Percentiles rank a stretch among this genome's conserved stretches.
phyloP scores from a whole-genome alignment of 2,888 invertebrate genomes.

The Lasius fuliginosus region DNA sequence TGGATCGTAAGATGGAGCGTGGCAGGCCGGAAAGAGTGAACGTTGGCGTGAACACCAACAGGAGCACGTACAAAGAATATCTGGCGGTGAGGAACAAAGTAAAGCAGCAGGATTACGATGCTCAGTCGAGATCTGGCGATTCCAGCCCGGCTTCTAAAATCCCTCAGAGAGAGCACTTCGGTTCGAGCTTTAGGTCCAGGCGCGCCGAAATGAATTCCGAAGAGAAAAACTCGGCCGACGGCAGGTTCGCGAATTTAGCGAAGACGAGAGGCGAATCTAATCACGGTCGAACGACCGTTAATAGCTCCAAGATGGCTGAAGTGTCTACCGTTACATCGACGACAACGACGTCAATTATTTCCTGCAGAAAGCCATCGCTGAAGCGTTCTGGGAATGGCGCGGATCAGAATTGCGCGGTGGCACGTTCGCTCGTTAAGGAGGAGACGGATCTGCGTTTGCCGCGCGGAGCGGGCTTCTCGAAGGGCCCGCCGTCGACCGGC shows the following conservation, averaged over 20 bases:
- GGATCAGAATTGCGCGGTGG: slow-evolving; percentile 65
- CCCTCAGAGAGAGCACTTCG: slow-evolving; percentile 75
- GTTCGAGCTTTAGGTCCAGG: slow-evolving; percentile 70
- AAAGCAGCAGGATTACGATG: slow-evolving; percentile 75
- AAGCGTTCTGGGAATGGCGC: slow-evolving; percentile 74
- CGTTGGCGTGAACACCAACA: slow-evolving; percentile 73
- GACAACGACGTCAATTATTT: slow-evolving; percentile 60
- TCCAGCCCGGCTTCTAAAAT: slow-evolving; percentile 74
- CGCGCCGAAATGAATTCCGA: slow-evolving; percentile 54
- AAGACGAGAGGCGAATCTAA: slow-evolving; percentile 73
- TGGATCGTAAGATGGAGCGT: slow-evolving; percentile 70
- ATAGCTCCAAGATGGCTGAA: slow-evolving; percentile 23
- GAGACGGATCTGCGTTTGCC: slow-evolving; percentile 66
- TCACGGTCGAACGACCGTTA: slow-evolving; percentile 44
- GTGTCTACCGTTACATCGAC: slow-evolving; percentile 44
- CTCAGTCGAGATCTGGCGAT: slow-evolving; percentile 67
- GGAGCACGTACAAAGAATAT: slow-evolving; percentile 79
- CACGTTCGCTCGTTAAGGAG: slow-evolving; percentile 72
- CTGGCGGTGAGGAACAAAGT: slow-evolving; percentile 69
- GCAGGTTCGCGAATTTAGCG: slow-evolving; percentile 65
- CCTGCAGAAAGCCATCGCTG: slow-evolving; percentile 76
- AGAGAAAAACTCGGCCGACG: slow-evolving; percentile 32
- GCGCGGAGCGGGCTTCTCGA: slow-evolving; percentile 61
- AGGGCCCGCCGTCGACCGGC: slow-evolving; percentile 68
- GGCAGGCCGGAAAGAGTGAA: slow-evolving; percentile 71